A percentile compares a stretch with the other conserved stretches of the same genome.
phyloP scores from a whole-genome alignment of 2,113 vertebrate genomes.

The Cyprinodon brontotheroides region DNA sequence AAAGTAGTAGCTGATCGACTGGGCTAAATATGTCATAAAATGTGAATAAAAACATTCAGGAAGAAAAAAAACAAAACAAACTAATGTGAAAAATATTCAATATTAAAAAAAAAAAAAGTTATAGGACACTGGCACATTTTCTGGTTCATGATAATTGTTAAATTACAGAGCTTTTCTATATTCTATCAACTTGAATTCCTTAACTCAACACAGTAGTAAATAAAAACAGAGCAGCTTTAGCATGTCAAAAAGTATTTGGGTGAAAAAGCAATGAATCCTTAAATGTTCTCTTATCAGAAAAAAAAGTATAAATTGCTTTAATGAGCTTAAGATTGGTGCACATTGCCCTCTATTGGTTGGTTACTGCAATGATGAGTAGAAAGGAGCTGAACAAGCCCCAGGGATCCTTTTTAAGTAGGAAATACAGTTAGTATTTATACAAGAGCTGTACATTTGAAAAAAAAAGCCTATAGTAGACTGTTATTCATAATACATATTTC shows the following conservation, averaged over 20 bases:
- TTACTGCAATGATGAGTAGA: slow-evolving; percentile 16
- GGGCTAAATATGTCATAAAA: background rate
- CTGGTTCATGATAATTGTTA: slow-evolving; percentile 37
- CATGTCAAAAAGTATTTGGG: background rate
- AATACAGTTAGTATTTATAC: slow-evolving; percentile 43
- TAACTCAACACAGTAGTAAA: slow-evolving; percentile 15
- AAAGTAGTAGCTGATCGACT: slow-evolving; percentile 1
- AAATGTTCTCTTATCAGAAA: background rate
- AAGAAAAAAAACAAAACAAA: background rate
- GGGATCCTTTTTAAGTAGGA: slow-evolving; percentile 10
- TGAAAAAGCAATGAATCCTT: slow-evolving; percentile 4
- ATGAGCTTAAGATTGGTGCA: slow-evolving; percentile 16
- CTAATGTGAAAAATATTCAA: slow-evolving; percentile 1
- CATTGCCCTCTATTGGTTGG: slow-evolving; percentile 61
- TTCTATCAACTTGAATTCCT: slow-evolving; percentile 6
- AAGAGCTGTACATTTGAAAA: slow-evolving; percentile 28
- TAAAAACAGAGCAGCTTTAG: slow-evolving; percentile 17
- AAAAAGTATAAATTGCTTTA: background rate
- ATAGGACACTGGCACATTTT: slow-evolving; percentile 13
- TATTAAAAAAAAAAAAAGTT: background rate
- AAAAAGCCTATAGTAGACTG: slow-evolving; percentile 30
- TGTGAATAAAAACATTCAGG: slow-evolving; percentile 6
- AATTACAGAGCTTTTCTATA: slow-evolving; percentile 25
- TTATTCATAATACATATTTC: slow-evolving; percentile 8
- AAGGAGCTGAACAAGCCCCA: background rate